These are phyloP conservation scores for Machimus rusticus DNA, from an alignment of 2,888 invertebrate genomes.

Conservation along the genomic window DNA sequence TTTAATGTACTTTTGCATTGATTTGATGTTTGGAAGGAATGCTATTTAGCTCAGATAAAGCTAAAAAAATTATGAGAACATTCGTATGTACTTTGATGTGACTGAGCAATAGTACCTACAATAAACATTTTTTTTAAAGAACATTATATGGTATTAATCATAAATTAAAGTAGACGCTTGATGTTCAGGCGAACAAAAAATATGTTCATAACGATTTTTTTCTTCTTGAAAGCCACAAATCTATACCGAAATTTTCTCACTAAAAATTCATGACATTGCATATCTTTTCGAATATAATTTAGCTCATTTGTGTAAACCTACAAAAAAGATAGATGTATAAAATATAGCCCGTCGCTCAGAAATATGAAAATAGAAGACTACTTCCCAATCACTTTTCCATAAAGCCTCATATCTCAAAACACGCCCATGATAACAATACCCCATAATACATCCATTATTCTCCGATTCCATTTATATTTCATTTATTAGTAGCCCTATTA, in stretches of 20 bases:
- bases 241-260: too few species aligned
- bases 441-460: background rate
- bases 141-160: too few species aligned
- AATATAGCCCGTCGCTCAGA: background rate
- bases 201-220: too few species aligned
- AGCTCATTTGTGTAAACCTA: background rate
- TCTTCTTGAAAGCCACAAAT: too few species aligned
- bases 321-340: background rate
- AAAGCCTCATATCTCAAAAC: background rate
- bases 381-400: background rate
- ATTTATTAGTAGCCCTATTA: conserved; percentile 47
- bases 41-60: background rate
- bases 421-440: background rate
- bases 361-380: too few species aligned
- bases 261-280: background rate
- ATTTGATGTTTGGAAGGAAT: background rate
- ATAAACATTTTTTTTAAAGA: too few species aligned
- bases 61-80: background rate
- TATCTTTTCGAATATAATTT: background rate
- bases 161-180: too few species aligned
- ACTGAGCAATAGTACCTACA: too few species aligned
- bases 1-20: background rate
- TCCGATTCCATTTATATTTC: conserved; percentile 46
- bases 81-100: too few species aligned
- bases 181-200: too few species aligned